A percentile compares a stretch with the other conserved stretches of the same genome.
Conservation (phyloP, 2,113 vertebrate genomes). For the Cardinalis cardinalis region DNA sequence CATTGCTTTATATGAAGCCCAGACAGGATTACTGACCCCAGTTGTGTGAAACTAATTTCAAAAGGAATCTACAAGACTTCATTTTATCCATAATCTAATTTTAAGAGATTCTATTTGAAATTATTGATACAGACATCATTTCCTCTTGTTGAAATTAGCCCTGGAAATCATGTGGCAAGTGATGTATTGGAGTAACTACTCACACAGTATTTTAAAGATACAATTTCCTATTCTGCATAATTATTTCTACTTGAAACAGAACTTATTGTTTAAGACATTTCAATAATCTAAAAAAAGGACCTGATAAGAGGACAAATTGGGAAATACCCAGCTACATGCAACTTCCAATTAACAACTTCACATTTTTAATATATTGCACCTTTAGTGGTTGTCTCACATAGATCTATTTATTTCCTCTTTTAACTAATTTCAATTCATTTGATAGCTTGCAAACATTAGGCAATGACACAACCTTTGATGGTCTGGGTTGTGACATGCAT, state of each 20-base stretch:
- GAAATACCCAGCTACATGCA: not conserved
- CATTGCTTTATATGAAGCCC: not conserved
- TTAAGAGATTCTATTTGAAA: not conserved
- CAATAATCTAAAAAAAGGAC: not conserved
- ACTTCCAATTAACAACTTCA: not conserved
- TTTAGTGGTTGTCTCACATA: not conserved
- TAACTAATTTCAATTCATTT: not conserved
- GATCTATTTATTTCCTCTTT: not conserved
- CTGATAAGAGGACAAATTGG: not conserved
- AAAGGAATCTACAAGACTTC: not conserved
- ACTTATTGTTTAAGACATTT: not conserved
- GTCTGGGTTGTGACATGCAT: not conserved
- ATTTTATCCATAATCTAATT: not conserved
- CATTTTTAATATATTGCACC: not conserved
- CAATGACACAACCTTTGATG: not conserved
- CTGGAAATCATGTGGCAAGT: not conserved
- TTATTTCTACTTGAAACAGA: not conserved
- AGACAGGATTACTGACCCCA: not conserved
- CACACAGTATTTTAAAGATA: not conserved
- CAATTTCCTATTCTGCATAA: not conserved
- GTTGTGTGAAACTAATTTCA: not conserved
- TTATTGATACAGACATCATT: not conserved
- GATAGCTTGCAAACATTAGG: not conserved
- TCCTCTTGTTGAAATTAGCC: not conserved
- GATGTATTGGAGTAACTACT: not conserved